A percentile compares a stretch with the other conserved stretches of the same genome.
phyloP scores from a whole-genome alignment of 2,888 invertebrate species.

The Clitarchus hookeri region DNA sequence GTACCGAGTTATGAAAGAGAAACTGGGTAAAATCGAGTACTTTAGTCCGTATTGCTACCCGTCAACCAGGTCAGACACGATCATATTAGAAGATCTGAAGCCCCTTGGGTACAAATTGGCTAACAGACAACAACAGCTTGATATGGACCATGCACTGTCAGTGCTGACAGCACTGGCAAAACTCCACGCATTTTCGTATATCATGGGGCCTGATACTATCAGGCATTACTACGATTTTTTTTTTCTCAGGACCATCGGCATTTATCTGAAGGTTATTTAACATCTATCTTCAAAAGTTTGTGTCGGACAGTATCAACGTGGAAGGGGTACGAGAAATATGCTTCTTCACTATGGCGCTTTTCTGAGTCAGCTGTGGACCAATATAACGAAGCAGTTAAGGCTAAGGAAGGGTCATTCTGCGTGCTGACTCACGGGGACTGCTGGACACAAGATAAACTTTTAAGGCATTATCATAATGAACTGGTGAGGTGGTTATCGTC shows the following conservation, averaged over 20 bases:
- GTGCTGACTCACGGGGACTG: conserved; percentile 16
- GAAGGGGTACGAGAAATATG: not conserved
- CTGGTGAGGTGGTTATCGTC: not conserved
- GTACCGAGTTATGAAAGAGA: not conserved
- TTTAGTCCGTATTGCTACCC: conserved; percentile 10
- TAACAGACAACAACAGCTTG: not conserved
- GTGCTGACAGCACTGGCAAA: not conserved
- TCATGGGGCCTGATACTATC: not conserved
- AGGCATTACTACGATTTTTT: not conserved
- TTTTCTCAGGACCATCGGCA: not conserved
- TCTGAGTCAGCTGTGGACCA: not conserved
- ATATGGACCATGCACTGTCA: not conserved
- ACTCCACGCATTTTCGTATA: not conserved
- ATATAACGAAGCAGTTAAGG: not conserved
- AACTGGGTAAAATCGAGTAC: not conserved
- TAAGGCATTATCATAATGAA: not conserved
- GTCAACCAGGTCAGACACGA: not conserved
- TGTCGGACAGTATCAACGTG: not conserved
- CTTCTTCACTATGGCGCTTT: not conserved
- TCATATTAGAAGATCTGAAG: conserved; percentile 4
- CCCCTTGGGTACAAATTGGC: not conserved
- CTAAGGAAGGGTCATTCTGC: not conserved
- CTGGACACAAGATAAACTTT: not conserved
- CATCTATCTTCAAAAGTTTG: not conserved
- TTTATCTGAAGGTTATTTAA: not conserved